Conservation (phyloP, 2,797 vertebrate species). For the Sciaenops ocellatus region DNA sequence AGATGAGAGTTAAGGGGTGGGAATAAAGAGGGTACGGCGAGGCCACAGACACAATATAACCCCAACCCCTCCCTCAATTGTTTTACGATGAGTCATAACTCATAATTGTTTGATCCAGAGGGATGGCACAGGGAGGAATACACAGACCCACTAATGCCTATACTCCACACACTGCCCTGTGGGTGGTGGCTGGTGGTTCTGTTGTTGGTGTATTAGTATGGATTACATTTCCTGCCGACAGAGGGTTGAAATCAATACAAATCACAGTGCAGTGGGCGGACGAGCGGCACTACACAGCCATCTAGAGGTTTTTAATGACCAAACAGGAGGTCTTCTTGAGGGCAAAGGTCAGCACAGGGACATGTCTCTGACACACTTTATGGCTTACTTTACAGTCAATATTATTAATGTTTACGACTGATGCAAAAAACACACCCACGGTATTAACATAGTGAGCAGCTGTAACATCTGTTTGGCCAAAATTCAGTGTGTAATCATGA, state of each 20-base stretch:
- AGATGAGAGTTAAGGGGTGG: constrained; percentile 13
- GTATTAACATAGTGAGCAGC: constrained; percentile 24
- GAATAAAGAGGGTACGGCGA: constrained; percentile 14
- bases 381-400: constrained; percentile 4
- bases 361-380: constrained; percentile 19
- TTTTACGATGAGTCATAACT: constrained; percentile 46
- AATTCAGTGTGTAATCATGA: constrained; percentile 38
- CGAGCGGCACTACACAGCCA: constrained; percentile 35
- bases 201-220: constrained; percentile 57
- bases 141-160: constrained; percentile 27
- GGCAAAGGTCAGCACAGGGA: constrained; percentile 47
- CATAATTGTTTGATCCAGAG: constrained; percentile 40
- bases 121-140: background rate
- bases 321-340: constrained; percentile 27
- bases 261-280: constrained; percentile 37
- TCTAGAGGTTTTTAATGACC: constrained; percentile 44
- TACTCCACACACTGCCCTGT: constrained; percentile 26
- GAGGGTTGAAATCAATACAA: constrained; percentile 66
- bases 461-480: constrained; percentile 40
- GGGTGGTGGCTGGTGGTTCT: constrained; percentile 42
- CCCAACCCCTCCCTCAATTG: background rate
- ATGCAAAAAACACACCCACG: constrained; percentile 2
- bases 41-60: constrained; percentile 41
- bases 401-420: constrained; percentile 33
- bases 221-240: constrained; percentile 70